These are phyloP conservation scores for Heterodera filipjevi DNA, from an alignment of 2,888 invertebrate genomes.

Conservation along the genomic window DNA sequence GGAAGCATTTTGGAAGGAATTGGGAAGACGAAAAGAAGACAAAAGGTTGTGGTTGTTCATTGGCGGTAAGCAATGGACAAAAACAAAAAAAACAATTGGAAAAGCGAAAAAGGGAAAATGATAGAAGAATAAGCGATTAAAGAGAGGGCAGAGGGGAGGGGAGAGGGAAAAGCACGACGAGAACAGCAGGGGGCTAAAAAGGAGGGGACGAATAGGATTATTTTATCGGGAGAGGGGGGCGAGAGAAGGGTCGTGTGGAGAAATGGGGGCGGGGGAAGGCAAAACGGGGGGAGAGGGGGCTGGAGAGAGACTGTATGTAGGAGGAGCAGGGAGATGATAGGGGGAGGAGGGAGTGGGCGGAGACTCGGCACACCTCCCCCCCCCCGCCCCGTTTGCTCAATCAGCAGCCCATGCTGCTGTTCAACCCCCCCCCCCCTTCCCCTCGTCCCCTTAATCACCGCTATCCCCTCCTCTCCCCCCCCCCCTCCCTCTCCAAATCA, in stretches of 20 bases:
- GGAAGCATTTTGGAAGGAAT: neutral
- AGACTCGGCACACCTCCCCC: neutral
- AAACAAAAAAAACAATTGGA: neutral
- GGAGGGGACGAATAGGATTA: slow-evolving; percentile 14
- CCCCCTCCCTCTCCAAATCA: neutral
- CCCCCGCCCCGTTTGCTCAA: neutral
- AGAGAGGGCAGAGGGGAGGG: neutral
- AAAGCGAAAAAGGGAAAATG: neutral
- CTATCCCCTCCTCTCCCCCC: neutral
- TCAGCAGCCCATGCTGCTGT: neutral
- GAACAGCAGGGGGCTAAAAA: neutral
- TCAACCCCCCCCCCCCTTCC: neutral
- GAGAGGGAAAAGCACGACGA: neutral
- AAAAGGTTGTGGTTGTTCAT: neutral
- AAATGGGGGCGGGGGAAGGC: neutral
- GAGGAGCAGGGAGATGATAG: neutral
- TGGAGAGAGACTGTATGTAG: slow-evolving; percentile 5
- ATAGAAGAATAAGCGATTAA: no score
- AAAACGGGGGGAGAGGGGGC: neutral
- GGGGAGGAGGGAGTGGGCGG: neutral
- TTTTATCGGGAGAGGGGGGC: neutral
- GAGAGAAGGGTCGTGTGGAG: neutral
- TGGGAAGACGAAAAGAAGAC: neutral
- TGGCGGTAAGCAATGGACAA: neutral
- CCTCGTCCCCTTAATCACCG: neutral